Evolutionary conservation across 2,888 invertebrate species (phyloP), one percentile per base, ranked within the genome.

Genomic region (Leptothorax acervorum): DNA sequence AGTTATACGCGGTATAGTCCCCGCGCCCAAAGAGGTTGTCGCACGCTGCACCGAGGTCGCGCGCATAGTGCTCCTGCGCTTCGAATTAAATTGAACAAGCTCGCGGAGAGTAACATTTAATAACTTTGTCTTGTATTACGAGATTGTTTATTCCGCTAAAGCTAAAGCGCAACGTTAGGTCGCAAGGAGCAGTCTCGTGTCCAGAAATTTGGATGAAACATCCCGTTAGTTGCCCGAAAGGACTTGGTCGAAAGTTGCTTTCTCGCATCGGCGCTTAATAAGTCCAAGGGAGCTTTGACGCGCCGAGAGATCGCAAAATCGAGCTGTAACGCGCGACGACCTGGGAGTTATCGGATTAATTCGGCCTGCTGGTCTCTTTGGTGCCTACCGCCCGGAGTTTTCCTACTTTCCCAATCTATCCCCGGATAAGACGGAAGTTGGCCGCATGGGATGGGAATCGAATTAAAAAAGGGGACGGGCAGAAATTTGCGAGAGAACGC

Each of bases 331-430:
- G 83, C 70, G 73, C 76, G 81, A 65, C 85, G 83, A 88, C 85
- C 85, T 55, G 18, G 53, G 53, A 9, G 53, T 88, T 86, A 88
- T 86, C 78, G 74, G 75, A 88, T 88, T 86, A 88, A 88, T 85
- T 82, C 82, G 62, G 51, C 65, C 76, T 78, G 60, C 78, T 86
- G 60, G 70, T 65, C 76, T 48, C 70, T 70, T 70, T 78, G 62
- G 68, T 48, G 45, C 71, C 71, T 55, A 39, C 39, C 51, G 31
- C 1, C 15, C 63, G 3, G 63, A 85, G 66, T 85, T 83, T 70
- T 81, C 48, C 73, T 57, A 66, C 62, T 53, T 71, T 85, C 63
- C 39, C 48, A 57, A 65, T 71, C 62, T 55, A 45, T 51, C 48
- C 15, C n/a, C n/a, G 62, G 51, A 62, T 71, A 70, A 39, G 23